Percentiles rank a stretch among this genome's conserved stretches.
phyloP scores from a whole-genome alignment of 2,113 vertebrate genomes.

The Colistium nudipinnis region DNA sequence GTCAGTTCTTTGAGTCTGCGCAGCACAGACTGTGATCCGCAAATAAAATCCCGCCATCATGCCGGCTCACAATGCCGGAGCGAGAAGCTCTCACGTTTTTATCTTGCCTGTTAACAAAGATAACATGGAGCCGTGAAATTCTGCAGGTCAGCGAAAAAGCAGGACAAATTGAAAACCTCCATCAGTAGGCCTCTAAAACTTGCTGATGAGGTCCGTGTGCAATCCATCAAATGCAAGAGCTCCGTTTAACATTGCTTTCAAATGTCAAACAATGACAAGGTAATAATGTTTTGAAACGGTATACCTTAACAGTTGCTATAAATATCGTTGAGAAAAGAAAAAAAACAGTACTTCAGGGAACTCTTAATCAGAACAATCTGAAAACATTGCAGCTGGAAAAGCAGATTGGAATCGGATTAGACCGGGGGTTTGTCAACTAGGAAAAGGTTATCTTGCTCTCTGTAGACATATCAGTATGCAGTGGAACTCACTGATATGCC shows the following conservation, averaged over 20 bases:
- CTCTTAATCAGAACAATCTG: conserved; percentile 1
- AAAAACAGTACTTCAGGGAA: too few relatives aligned
- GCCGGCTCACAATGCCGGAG: conserved; percentile 18
- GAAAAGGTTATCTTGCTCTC: conserved; percentile 10
- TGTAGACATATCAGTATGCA: conserved; percentile 1
- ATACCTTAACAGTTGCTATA: background rate
- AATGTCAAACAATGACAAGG: too few relatives aligned
- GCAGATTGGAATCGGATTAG: background rate
- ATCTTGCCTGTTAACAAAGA: too few relatives aligned
- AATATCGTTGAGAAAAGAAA: background rate
- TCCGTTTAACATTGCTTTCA: background rate
- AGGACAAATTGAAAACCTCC: background rate
- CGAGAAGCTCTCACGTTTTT: conserved; percentile 3
- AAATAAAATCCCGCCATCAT: conserved; percentile 30
- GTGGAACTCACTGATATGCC: conserved; percentile 2
- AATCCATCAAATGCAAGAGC: background rate
- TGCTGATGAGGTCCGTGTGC: background rate
- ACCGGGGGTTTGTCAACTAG: background rate
- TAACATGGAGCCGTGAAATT: background rate
- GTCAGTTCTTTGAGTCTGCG: background rate
- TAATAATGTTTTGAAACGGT: background rate
- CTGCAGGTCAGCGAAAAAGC: background rate
- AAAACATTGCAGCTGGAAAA: conserved; percentile 1
- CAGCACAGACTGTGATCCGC: too few relatives aligned
- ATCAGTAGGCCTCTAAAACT: background rate